Evolutionary conservation across 2,797 vertebrate genomes (phyloP).

Genomic region (Diplodus puntazzo): DNA sequence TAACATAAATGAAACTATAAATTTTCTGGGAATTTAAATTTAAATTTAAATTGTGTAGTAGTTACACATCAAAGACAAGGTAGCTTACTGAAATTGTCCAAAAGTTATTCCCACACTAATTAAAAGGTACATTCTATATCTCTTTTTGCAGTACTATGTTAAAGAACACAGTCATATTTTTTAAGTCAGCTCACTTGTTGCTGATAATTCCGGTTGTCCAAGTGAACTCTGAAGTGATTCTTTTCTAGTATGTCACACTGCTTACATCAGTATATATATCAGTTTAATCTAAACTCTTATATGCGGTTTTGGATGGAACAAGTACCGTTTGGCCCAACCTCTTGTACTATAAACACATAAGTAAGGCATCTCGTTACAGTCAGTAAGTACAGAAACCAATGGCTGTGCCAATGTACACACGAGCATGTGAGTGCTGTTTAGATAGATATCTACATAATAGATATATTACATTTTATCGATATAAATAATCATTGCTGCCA

Average conservation of each 20-base stretch:
- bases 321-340: not conserved
- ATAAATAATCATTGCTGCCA: not conserved
- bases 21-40: not conserved
- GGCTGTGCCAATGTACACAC: not conserved
- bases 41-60: not conserved
- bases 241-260: too few species aligned
- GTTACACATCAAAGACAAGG: not conserved
- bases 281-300: not conserved
- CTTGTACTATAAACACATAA: not conserved
- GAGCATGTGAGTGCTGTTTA: not conserved
- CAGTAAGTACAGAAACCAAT: not conserved
- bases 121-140: not conserved
- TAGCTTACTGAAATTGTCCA: too few species aligned
- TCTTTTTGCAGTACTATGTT: not conserved
- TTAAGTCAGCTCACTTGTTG: not conserved
- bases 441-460: not conserved
- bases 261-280: not conserved
- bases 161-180: not conserved
- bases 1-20: not conserved
- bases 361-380: not conserved
- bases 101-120: not conserved
- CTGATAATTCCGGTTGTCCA: not conserved
- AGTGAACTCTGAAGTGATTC: not conserved
- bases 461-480: not conserved
- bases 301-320: not conserved